Evolutionary conservation across 1,140 invertebrate species (phyloP), one percentile per base, ranked within the genome.

Genomic region (Brachionus paranguensis): DNA sequence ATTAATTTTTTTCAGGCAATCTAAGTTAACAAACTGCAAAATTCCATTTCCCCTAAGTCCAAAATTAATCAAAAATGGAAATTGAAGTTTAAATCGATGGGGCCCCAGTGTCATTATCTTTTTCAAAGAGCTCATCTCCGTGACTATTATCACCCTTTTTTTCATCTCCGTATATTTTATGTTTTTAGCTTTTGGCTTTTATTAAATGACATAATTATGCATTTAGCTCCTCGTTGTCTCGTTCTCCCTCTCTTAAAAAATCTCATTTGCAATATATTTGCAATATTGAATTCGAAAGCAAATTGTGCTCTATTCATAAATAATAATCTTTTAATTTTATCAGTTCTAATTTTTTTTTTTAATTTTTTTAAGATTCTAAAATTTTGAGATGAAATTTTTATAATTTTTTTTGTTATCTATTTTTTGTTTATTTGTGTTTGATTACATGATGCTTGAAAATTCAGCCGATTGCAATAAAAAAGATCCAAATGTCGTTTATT

Each of bases 151-250:
- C 43, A 27, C 47, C 33, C 11, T 76, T 50, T 50, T 12, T 76
- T 76, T 29, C 45, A 50, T 45, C 41, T 45, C 70, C n/a, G 68
- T 72, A 50, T 76, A 47, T 50, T 76, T 76, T 76, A 50, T 50
- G 72, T 50, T 76, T 27, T 50, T 37, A 50, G 17, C 6, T 37
- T 20, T 60, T 60, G 10, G 53, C 53, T 60, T 60, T 76, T 24
- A 20, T 76, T 29, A 53, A 76, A 76, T 76, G 72, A 76, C 72
- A 76, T 76, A 76, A 76, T 76, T 76, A 76, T 76, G 72, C 29
- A 72, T 72, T 43, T 72, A 43, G 17, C 17, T 72, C 33, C 37
- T 41, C 37, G 27, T 68, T 41, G 68, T 72, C 17, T 72, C 33
- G 17, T 41, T 20, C 33, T 43, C 37, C 33, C 68, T 72, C 37